Evolutionary conservation across 2,888 invertebrate genomes (phyloP), one percentile per base, ranked within the genome.

Genomic region (Enchytraeus crypticus): DNA sequence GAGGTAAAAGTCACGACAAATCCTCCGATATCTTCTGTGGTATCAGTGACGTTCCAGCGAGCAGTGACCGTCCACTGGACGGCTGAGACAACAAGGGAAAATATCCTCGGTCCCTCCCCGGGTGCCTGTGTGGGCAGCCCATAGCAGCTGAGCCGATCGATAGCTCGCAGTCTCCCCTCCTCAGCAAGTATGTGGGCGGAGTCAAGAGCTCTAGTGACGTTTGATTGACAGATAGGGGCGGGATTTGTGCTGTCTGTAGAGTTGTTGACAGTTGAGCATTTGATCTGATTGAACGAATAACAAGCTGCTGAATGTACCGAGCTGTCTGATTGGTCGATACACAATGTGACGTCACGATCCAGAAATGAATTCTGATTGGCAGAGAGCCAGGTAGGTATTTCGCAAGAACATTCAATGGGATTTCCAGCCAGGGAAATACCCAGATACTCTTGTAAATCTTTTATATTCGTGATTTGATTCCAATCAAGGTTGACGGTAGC

Each of bases 371-470:
- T n/a, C 21, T 18, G 18, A 27, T 21, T 2, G 30, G 46, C 27
- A 29, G 27, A 29, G 23, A 47, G 26, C 49, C 49, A 47, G 14
- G 49, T 8, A 5, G 49, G 49, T 8, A 47, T 18, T 5, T 43
- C 27, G 29, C 57, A 57, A 11, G 29, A 18, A 23, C 57, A 57
- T 27, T 27, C 46, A 21, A 57, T 29, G 38, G 57, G 57, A 57
- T 57, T 57, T 33, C 57, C 57, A 27, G 46, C 18, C 1, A 57
- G 26, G 47, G 43, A 57, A 14, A 57, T 21, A 5, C 47, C n/a
- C 27, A 5, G 2, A 32, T 46, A 57, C 18, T 5, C 23, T 21
- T 27, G 57, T 29, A 57, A 27, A 5, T 18, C 43, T 2, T 29
- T 45, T 1, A 57, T n/a, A n/a, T 14, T 45, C 27, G 26, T 46